phyloP scores from a whole-genome alignment of 2,888 invertebrate species.

The Hemithea aestivaria region DNA sequence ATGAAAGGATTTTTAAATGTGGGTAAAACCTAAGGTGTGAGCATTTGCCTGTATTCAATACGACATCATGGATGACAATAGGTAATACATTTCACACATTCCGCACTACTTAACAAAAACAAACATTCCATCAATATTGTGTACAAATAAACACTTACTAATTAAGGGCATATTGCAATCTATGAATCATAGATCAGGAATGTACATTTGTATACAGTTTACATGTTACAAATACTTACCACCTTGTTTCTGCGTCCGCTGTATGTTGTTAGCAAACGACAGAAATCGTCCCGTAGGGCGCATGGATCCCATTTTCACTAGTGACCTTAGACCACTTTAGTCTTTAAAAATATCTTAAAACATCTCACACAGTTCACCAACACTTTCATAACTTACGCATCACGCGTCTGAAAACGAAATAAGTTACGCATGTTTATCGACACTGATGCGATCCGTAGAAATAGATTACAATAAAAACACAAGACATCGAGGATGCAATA shows the following conservation, averaged over 20 bases:
- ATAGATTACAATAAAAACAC: constrained; percentile 59
- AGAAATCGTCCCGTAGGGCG: constrained; percentile 81
- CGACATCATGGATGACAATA: too few species aligned
- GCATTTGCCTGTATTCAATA: too few species aligned
- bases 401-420: constrained; percentile 51
- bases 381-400: constrained; percentile 38
- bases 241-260: constrained; percentile 76
- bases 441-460: constrained; percentile 45
- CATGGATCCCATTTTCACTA: constrained; percentile 78
- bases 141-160: neutral
- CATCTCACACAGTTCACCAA: constrained; percentile 41
- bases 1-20: too few species aligned
- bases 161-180: constrained; percentile 8
- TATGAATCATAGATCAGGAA: constrained; percentile 49
- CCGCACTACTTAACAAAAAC: too few species aligned
- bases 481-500: constrained; percentile 31
- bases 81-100: too few species aligned
- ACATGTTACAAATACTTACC: constrained; percentile 48
- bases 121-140: too few species aligned
- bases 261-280: constrained; percentile 80
- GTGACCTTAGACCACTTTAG: constrained; percentile 25
- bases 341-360: constrained; percentile 39
- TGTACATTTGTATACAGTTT: constrained; percentile 29
- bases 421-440: constrained; percentile 44
- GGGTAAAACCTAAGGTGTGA: too few species aligned